A percentile compares a stretch with the other conserved stretches of the same genome.
phyloP scores from a whole-genome alignment of 2,113 vertebrate species.

The Symphodus melops region DNA sequence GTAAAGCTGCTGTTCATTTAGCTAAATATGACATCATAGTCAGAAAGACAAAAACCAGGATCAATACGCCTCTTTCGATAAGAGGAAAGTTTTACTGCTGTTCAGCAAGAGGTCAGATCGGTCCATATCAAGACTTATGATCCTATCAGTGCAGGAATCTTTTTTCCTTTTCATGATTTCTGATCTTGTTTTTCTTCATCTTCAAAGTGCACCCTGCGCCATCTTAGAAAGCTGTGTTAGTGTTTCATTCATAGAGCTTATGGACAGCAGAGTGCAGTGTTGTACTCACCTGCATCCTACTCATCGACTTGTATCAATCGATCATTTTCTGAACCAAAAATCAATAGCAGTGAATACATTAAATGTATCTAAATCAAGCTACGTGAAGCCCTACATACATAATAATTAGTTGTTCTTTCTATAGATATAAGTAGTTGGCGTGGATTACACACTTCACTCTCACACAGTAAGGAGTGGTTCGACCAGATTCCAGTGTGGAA shows the following conservation, averaged over 20 bases:
- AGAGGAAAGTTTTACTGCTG: constrained; percentile 19
- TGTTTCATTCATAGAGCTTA: neutral
- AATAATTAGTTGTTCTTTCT: neutral
- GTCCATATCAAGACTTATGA: neutral
- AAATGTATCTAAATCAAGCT: neutral
- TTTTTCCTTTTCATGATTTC: no score
- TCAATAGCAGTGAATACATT: no score
- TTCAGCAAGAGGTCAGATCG: constrained; percentile 64
- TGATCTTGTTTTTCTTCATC: neutral
- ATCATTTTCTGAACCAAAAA: no score
- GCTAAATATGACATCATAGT: neutral
- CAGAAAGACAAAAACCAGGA: neutral
- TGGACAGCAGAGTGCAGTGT: neutral
- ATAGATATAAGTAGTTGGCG: neutral
- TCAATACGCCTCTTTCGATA: neutral
- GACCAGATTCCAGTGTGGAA: constrained; percentile 45
- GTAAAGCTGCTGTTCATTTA: neutral
- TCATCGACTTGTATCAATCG: no score
- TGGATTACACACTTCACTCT: neutral
- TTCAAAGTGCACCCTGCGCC: neutral
- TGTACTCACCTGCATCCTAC: neutral
- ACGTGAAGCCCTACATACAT: neutral
- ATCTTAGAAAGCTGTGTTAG: neutral
- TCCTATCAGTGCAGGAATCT: no score
- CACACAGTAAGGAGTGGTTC: constrained; percentile 31